Percentiles rank a stretch among this genome's conserved stretches.
These are phyloP conservation scores for Thomomys bottae DNA, from an alignment of 2,113 vertebrate species.

Conservation along the genomic window DNA sequence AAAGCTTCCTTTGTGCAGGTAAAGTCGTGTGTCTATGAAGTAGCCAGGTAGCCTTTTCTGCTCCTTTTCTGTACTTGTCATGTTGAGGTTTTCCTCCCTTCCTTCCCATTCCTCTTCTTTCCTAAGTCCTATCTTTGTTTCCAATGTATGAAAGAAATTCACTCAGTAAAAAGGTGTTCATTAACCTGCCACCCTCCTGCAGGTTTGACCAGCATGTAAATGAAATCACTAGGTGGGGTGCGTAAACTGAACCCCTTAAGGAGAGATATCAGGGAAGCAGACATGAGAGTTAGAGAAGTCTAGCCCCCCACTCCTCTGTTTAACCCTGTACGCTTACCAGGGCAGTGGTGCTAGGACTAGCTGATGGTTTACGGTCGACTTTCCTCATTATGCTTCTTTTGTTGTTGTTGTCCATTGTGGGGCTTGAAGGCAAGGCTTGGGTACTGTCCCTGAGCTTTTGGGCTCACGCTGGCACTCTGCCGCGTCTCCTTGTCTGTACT, in stretches of 20 bases:
- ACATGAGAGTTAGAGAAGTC: neutral
- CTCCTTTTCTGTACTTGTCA: neutral
- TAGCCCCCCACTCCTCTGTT: neutral
- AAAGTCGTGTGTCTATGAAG: neutral
- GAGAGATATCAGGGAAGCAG: neutral
- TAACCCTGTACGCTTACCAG: neutral
- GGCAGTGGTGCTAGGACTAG: neutral
- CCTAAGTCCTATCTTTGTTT: neutral
- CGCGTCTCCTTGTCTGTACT: no score
- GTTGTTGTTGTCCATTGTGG: no score
- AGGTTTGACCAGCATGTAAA: neutral
- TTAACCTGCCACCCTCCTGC: neutral
- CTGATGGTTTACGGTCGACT: neutral
- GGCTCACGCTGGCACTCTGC: no score
- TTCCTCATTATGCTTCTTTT: no score
- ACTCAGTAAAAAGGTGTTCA: neutral
- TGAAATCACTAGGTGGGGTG: neutral
- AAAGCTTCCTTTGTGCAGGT: constrained; percentile 95
- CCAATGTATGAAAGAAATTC: neutral
- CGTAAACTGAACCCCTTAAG: neutral
- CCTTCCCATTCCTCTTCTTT: neutral
- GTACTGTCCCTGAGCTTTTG: no score
- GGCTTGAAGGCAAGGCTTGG: no score
- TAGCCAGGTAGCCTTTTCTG: neutral
- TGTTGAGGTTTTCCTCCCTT: neutral